phyloP scores from a whole-genome alignment of 1,140 invertebrate genomes.

The Pteromalus puparum region DNA sequence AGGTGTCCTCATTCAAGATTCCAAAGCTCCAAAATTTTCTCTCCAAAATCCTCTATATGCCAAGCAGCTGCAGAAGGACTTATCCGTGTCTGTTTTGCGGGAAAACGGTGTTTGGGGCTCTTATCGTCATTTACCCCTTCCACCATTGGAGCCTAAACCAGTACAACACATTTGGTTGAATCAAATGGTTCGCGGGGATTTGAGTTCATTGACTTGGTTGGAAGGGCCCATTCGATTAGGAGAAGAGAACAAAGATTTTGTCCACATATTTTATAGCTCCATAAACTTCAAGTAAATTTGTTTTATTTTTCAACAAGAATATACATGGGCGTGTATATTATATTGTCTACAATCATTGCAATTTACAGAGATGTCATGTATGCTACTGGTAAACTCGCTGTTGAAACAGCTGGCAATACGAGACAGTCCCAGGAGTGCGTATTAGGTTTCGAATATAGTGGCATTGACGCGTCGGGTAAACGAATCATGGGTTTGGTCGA shows the following conservation, averaged over 20 bases:
- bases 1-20: slow-evolving; percentile 81
- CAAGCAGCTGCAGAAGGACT: slow-evolving; percentile 81
- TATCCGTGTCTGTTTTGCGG: slow-evolving; percentile 84
- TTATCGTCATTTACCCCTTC: slow-evolving; percentile 81
- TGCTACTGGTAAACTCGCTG: too few species aligned
- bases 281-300: slow-evolving; percentile 77
- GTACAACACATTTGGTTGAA: slow-evolving; percentile 85
- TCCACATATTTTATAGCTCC: slow-evolving; percentile 78
- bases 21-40: slow-evolving; percentile 80
- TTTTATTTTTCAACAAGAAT: too few species aligned
- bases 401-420: slow-evolving; percentile 39
- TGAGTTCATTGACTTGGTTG: slow-evolving; percentile 89
- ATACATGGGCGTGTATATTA: too few species aligned
- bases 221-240: slow-evolving; percentile 79
- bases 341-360: not conserved
- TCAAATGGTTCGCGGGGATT: slow-evolving; percentile 85
- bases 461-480: too few species aligned
- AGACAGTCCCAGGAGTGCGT: too few species aligned
- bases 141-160: slow-evolving; percentile 68
- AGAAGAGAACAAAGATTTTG: slow-evolving; percentile 68
- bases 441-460: too few species aligned
- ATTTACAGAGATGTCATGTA: slow-evolving; percentile 81
- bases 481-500: too few species aligned
- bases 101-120: slow-evolving; percentile 86
- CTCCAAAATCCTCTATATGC: slow-evolving; percentile 79